Evolutionary conservation across 1,140 invertebrate species (phyloP), one percentile per base, ranked within the genome.

Genomic region (Drosophila rufa): DNA sequence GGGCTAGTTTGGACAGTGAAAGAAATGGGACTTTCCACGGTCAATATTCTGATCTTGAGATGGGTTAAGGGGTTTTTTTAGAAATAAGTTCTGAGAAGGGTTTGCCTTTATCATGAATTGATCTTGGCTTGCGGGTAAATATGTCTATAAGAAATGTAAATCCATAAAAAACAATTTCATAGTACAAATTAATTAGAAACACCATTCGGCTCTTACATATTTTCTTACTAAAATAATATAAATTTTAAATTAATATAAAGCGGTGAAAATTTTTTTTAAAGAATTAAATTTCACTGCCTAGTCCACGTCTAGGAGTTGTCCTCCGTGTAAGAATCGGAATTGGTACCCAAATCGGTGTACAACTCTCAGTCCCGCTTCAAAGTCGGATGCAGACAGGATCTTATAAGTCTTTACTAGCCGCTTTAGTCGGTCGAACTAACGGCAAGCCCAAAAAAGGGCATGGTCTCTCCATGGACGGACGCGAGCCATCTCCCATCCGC

Each of bases 391-490:
- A 74, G 55, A 68, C 66, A 30, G n/a, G 36, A 19, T 30, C 36
- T 50, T 64, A 67, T 67, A 33, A 67, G 45, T 50, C 42, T 38
- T 22, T 47, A 38, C 30, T 53, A 45, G 38, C 42, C 68, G 53
- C 56, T 42, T 56, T 48, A 78, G 71, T 73, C 82, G 79, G 80
- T 80, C 77, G 69, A 65, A 47, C 85, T 89, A 89, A 89, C 84
- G 84, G 84, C 53, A 73, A 47, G 65, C 69, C 84, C 85, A 62
- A 84, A 84, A 68, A 89, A 89, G 84, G 84, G 84, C 74, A 89
- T 81, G 84, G 81, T 57, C 33, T 56, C 60, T 57, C 57, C 58
- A 45, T 58, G 42, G 65, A 64, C 45, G 40, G 56, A 30, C 50
- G 5, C 36, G 15, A 42, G 69, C 55, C 53, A 19, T 55, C 53